Percentiles rank a stretch among this genome's conserved stretches.
Evolutionary conservation across 2,888 invertebrate genomes (phyloP).

Genomic region (Tortrix viridana): DNA sequence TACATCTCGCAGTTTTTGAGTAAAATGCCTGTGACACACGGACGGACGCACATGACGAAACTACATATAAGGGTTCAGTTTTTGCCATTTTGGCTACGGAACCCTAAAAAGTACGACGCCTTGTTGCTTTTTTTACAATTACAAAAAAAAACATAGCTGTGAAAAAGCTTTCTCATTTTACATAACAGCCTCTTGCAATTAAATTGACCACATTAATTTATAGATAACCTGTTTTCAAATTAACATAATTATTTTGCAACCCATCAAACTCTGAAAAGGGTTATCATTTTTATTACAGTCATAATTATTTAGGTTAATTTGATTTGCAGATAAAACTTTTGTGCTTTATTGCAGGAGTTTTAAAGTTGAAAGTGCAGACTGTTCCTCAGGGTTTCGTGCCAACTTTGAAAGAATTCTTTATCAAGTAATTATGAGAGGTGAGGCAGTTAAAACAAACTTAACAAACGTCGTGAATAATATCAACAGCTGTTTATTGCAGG

Average conservation of each 20-base stretch:
- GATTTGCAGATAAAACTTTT: conserved; percentile 31
- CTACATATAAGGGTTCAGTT: no score
- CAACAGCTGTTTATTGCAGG: conserved; percentile 75
- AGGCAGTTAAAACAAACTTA: conserved; percentile 73
- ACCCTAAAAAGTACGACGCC: no score
- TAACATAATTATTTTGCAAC: conserved; percentile 1
- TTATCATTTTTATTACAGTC: conserved; percentile 28
- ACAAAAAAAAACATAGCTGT: no score
- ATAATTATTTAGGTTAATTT: conserved; percentile 35
- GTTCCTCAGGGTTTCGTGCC: conserved; percentile 47
- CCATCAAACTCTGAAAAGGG: conserved; percentile 13
- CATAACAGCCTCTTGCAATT: no score
- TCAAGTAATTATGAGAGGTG: conserved; percentile 70
- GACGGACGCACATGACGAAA: no score
- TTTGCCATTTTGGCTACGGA: no score
- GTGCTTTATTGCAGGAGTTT: conserved; percentile 15
- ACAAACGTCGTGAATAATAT: conserved; percentile 77
- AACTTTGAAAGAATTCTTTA: conserved; percentile 62
- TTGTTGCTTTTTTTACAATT: no score
- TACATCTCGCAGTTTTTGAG: no score
- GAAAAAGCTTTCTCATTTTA: no score
- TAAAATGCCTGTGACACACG: no score
- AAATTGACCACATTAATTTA: background rate
- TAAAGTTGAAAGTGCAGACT: conserved; percentile 45
- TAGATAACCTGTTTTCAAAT: background rate